A percentile compares a stretch with the other conserved stretches of the same genome.
phyloP scores from a whole-genome alignment of 2,888 invertebrate species.

The Antitype chi region DNA sequence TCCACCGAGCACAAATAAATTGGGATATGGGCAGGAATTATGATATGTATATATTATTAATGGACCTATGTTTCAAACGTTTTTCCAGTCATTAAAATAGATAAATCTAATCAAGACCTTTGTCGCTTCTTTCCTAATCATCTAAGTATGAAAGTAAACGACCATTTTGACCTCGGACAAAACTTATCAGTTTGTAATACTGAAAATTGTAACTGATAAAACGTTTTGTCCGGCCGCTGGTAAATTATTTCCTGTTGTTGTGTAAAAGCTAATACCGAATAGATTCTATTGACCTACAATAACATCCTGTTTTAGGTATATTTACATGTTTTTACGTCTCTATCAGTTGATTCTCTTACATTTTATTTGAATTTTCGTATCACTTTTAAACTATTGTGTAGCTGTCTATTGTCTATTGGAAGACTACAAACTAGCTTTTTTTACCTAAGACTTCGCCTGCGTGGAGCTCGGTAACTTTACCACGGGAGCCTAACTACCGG shows the following conservation, averaged over 20 bases:
- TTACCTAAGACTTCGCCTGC: no score
- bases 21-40: no score
- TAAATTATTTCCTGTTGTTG: constrained; percentile 47
- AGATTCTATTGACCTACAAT: constrained; percentile 46
- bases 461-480: no score
- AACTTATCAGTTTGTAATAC: constrained; percentile 46
- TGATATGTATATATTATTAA: no score
- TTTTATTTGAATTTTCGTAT: background rate
- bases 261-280: constrained; percentile 42
- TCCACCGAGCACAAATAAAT: no score
- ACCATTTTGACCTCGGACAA: constrained; percentile 45
- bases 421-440: background rate
- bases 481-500: no score
- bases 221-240: constrained; percentile 29
- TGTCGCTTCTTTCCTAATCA: constrained; percentile 28
- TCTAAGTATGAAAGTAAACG: constrained; percentile 38
- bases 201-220: constrained; percentile 57
- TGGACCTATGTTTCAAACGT: background rate
- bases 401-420: background rate
- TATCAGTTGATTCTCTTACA: constrained; percentile 3
- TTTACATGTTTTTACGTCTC: constrained; percentile 5
- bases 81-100: constrained; percentile 4
- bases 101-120: constrained; percentile 20
- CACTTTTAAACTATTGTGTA: background rate
- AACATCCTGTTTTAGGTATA: constrained; percentile 36